phyloP scores from a whole-genome alignment of 2,113 vertebrate species.

The Bambusicola thoracicus region DNA sequence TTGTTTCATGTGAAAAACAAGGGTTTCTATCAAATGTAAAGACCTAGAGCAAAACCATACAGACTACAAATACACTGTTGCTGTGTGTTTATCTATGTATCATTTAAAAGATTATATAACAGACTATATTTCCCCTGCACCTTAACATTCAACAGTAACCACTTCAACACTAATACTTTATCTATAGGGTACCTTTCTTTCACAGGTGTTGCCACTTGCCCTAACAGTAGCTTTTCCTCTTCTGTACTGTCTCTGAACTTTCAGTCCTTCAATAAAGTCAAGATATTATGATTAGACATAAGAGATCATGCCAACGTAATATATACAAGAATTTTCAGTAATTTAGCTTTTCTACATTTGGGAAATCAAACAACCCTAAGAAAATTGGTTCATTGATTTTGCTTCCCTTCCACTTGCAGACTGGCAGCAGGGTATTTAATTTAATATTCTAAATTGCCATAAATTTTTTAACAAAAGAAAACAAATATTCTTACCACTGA shows the following conservation, averaged over 20 bases:
- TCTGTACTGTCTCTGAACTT: slow-evolving; percentile 51
- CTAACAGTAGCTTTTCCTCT: slow-evolving; percentile 48
- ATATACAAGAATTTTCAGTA: not conserved
- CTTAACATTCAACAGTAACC: not conserved
- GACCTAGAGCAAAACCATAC: not conserved
- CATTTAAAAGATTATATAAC: not conserved
- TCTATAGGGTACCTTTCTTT: slow-evolving; percentile 50
- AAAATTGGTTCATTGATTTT: not conserved
- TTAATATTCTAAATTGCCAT: not conserved
- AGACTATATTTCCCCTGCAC: not conserved
- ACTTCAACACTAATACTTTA: not conserved
- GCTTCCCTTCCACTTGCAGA: not conserved
- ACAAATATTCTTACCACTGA: not conserved
- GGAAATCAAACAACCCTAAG: not conserved
- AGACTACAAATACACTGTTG: not conserved
- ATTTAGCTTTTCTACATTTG: not conserved
- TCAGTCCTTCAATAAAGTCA: slow-evolving; percentile 71
- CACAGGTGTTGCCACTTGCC: not conserved
- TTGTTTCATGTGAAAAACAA: not conserved
- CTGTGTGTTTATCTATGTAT: not conserved
- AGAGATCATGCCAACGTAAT: not conserved
- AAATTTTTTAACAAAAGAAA: not conserved
- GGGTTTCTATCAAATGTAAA: not conserved
- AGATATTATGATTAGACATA: slow-evolving; percentile 23
- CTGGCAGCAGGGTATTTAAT: not conserved